Conservation (phyloP, 2,888 invertebrate species). For the Ligdia adustata region DNA sequence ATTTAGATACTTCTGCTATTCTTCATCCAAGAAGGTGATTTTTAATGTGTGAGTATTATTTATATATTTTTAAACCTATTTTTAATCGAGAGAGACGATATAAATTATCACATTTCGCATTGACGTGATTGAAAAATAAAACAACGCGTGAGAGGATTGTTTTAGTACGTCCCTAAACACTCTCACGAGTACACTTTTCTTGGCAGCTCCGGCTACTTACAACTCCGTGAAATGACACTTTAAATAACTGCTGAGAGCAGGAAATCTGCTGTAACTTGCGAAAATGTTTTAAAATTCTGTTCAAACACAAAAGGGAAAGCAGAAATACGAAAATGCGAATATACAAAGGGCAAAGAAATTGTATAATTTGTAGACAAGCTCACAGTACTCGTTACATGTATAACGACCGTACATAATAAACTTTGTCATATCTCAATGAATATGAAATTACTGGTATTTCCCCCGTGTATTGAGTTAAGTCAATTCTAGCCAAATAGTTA, state of each 20-base stretch:
- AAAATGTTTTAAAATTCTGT: slow-evolving; percentile 17
- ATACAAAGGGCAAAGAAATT: slow-evolving; percentile 4
- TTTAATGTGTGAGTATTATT: too few species aligned
- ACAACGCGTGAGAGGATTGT: background rate
- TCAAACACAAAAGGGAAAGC: slow-evolving; percentile 7
- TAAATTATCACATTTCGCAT: too few species aligned
- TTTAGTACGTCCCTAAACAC: slow-evolving; percentile 16
- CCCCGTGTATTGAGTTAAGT: slow-evolving; percentile 23
- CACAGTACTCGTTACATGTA: slow-evolving; percentile 3
- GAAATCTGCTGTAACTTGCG: slow-evolving; percentile 18
- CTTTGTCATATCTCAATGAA: slow-evolving; percentile 25
- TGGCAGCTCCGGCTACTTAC: slow-evolving; percentile 21
- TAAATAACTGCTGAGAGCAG: slow-evolving; percentile 23
- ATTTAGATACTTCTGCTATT: too few species aligned
- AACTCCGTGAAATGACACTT: slow-evolving; percentile 23
- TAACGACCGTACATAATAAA: slow-evolving; percentile 11
- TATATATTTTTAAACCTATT: too few species aligned
- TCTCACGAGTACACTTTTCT: slow-evolving; percentile 17
- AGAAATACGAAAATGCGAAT: background rate
- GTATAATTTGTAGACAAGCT: background rate
- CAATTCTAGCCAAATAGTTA: slow-evolving; percentile 28
- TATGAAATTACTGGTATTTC: slow-evolving; percentile 24
- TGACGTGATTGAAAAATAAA: background rate
- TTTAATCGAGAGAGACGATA: too few species aligned
- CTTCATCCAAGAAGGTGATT: too few species aligned